Evolutionary conservation across 1,140 invertebrate species (phyloP).

Genomic region (Pachypsylla venusta): DNA sequence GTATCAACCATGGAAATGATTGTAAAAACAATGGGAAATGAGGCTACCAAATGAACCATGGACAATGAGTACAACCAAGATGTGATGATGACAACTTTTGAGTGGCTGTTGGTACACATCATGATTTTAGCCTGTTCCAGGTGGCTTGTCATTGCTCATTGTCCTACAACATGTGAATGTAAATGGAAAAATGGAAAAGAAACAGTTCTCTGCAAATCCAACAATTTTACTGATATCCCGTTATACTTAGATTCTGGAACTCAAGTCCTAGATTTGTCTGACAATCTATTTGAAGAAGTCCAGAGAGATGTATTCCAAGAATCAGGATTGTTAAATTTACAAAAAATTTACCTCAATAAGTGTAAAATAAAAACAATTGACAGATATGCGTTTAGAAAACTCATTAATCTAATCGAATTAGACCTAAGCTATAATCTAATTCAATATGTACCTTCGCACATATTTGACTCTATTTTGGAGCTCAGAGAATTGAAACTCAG

Average conservation of each 20-base stretch:
- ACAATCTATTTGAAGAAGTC: slow-evolving; percentile 48
- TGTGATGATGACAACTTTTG: background rate
- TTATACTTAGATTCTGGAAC: slow-evolving; percentile 51
- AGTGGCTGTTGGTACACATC: slow-evolving; percentile 4
- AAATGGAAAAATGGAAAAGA: slow-evolving; percentile 75
- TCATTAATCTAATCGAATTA: slow-evolving; percentile 59
- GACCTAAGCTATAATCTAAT: slow-evolving; percentile 59
- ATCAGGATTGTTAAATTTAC: slow-evolving; percentile 56
- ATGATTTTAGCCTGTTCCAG: background rate
- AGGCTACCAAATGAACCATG: slow-evolving; percentile 3
- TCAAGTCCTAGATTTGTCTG: slow-evolving; percentile 57
- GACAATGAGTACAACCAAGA: background rate
- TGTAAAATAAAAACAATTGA: slow-evolving; percentile 46
- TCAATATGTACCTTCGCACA: slow-evolving; percentile 46
- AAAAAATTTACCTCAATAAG: slow-evolving; percentile 53
- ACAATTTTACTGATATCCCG: slow-evolving; percentile 52
- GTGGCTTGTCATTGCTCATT: slow-evolving; percentile 31
- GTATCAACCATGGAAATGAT: too few relatives aligned
- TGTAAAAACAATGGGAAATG: too few relatives aligned
- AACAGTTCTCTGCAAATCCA: slow-evolving; percentile 55
- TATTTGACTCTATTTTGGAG: slow-evolving; percentile 50
- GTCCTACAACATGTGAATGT: slow-evolving; percentile 58
- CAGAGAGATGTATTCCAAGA: slow-evolving; percentile 51
- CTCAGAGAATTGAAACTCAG: slow-evolving; percentile 55
- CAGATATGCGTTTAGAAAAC: slow-evolving; percentile 45